Evolutionary conservation across 1,140 invertebrate genomes (phyloP).

Genomic region (Papilio aristodemus): DNA sequence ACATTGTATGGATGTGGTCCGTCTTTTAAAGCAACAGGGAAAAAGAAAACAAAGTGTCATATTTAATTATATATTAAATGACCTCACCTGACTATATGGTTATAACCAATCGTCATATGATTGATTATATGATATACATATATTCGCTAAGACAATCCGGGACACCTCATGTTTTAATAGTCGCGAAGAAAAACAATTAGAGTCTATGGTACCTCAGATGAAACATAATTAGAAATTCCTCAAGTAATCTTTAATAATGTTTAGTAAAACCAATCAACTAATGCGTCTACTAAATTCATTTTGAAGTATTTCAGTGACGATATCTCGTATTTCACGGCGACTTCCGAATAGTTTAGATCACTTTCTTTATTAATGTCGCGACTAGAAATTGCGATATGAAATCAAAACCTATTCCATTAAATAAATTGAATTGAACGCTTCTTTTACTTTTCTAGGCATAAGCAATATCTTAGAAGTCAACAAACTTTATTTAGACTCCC

Average conservation of each 20-base stretch:
- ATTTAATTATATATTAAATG: no score
- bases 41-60: no score
- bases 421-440: not conserved
- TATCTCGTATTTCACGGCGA: not conserved
- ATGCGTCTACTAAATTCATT: not conserved
- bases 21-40: not conserved
- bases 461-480: not conserved
- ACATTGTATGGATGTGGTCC: not conserved
- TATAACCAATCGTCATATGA: no score
- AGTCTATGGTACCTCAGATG: no score
- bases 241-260: not conserved
- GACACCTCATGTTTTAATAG: no score
- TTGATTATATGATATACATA: no score
- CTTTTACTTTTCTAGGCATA: not conserved
- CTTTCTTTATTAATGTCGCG: not conserved
- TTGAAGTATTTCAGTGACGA: not conserved
- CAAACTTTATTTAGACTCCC: no score
- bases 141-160: no score
- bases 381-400: not conserved
- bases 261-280: conserved; percentile 16
- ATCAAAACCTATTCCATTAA: not conserved
- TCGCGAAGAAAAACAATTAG: no score
- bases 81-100: no score
- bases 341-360: conserved; percentile 12
- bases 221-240: no score